Evolutionary conservation across 2,888 invertebrate genomes (phyloP).

Genomic region (Linnaemya tessellans): DNA sequence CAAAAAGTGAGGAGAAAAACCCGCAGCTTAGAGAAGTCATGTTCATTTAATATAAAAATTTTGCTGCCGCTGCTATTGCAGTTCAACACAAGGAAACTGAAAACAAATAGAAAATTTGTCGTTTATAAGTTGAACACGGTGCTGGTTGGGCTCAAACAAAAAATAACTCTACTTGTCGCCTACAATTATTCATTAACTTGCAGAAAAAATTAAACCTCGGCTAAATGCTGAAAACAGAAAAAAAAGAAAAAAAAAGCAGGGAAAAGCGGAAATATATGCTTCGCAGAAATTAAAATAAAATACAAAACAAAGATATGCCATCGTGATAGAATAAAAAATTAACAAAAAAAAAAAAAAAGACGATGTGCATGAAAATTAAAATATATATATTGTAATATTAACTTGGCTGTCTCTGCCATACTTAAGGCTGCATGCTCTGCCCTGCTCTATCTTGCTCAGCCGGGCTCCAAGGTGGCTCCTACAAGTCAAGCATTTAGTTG

Average conservation of each 20-base stretch:
- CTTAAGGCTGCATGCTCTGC: slow-evolving; percentile 5
- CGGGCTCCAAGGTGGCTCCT: slow-evolving; percentile 52
- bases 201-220: slow-evolving; percentile 47
- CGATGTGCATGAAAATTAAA: slow-evolving; percentile 76
- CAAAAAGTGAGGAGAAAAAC: slow-evolving; percentile 30
- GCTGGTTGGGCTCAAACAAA: slow-evolving; percentile 21
- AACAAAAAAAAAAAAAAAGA: slow-evolving; percentile 69
- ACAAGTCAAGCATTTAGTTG: slow-evolving; percentile 68
- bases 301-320: slow-evolving; percentile 75
- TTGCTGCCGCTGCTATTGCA: slow-evolving; percentile 45
- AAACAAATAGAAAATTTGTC: slow-evolving; percentile 80
- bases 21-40: slow-evolving; percentile 70
- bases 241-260: slow-evolving; percentile 1
- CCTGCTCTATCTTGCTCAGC: slow-evolving; percentile 1
- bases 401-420: slow-evolving; percentile 61
- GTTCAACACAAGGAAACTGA: slow-evolving; percentile 78
- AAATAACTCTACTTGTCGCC: slow-evolving; percentile 67
- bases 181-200: slow-evolving; percentile 73
- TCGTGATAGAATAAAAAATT: slow-evolving; percentile 74
- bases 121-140: slow-evolving; percentile 53
- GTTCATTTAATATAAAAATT: slow-evolving; percentile 76
- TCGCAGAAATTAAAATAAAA: slow-evolving; percentile 65
- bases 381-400: slow-evolving; percentile 62
- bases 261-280: slow-evolving; percentile 68
- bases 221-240: slow-evolving; percentile 1